A percentile compares a stretch with the other conserved stretches of the same genome.
phyloP scores from a whole-genome alignment of 1,140 invertebrate species.

The Coboldia fuscipes region DNA sequence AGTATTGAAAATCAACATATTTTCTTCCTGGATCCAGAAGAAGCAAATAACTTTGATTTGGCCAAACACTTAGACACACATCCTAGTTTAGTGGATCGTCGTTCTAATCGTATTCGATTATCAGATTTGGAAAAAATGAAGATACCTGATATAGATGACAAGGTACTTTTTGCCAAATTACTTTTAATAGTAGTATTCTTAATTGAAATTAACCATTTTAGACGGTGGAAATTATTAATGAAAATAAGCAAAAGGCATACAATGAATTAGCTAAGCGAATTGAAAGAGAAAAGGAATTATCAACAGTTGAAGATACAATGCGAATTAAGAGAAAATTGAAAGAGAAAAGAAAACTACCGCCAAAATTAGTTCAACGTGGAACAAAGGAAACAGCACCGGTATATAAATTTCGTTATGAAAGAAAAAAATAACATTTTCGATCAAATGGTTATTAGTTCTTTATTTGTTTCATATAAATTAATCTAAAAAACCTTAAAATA shows the following conservation, averaged over 20 bases:
- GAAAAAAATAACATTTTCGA: constrained; percentile 66
- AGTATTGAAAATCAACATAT: constrained; percentile 49
- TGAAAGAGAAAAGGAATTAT: constrained; percentile 58
- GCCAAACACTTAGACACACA: constrained; percentile 53
- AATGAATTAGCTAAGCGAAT: constrained; percentile 62
- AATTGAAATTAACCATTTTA: background rate
- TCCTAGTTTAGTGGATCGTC: constrained; percentile 38
- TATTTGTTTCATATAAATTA: too few relatives aligned
- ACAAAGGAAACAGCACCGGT: constrained; percentile 51
- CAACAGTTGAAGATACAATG: constrained; percentile 64
- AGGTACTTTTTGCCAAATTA: constrained; percentile 9
- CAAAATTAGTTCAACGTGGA: constrained; percentile 38
- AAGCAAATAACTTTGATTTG: constrained; percentile 43
- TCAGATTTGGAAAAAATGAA: constrained; percentile 34
- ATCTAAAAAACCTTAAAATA: constrained; percentile 7
- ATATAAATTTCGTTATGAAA: constrained; percentile 68
- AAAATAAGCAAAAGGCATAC: constrained; percentile 42
- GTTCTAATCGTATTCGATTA: constrained; percentile 42
- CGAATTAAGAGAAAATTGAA: constrained; percentile 52
- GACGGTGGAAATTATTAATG: constrained; percentile 27
- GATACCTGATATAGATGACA: constrained; percentile 30
- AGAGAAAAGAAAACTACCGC: constrained; percentile 39
- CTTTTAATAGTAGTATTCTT: background rate
- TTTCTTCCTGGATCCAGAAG: constrained; percentile 56
- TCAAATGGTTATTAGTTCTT: too few relatives aligned